These are phyloP conservation scores for Bubo scandiacus DNA, from an alignment of 2,113 vertebrate genomes.

Conservation along the genomic window DNA sequence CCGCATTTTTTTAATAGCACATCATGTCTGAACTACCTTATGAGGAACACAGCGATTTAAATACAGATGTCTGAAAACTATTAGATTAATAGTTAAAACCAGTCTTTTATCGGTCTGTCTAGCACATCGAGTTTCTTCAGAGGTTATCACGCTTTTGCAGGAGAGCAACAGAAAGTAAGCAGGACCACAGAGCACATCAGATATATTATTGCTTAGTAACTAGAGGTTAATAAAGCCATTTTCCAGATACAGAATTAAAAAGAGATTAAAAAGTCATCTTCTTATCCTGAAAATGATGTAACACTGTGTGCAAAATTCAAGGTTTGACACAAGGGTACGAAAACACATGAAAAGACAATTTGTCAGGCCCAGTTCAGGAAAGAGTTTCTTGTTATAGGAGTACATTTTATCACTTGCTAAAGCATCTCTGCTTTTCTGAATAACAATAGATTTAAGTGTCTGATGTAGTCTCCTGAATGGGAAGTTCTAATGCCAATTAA, in stretches of 20 bases:
- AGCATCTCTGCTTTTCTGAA: background rate
- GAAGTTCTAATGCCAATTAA: background rate
- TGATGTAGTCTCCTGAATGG: background rate
- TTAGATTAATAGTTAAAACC: background rate
- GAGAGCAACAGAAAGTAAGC: background rate
- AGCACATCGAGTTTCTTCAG: background rate
- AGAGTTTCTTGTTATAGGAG: background rate
- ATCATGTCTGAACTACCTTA: background rate
- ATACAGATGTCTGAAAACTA: background rate
- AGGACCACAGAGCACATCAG: background rate
- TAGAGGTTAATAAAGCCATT: slow-evolving; percentile 14
- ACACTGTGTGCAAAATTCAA: background rate
- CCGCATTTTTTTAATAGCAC: background rate
- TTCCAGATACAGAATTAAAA: slow-evolving; percentile 11
- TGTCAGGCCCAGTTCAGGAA: background rate
- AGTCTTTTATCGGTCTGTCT: background rate
- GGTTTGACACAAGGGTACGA: background rate
- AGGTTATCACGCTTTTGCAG: background rate
- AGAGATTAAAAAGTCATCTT: slow-evolving; percentile 4
- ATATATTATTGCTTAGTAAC: slow-evolving; percentile 12
- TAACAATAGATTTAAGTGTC: background rate
- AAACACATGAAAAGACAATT: background rate
- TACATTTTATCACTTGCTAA: background rate
- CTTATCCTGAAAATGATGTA: background rate
- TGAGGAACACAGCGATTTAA: background rate